A percentile compares a stretch with the other conserved stretches of the same genome.
These are phyloP conservation scores for Forbesichthys agassizii DNA, from an alignment of 2,113 vertebrate species.

Conservation along the genomic window DNA sequence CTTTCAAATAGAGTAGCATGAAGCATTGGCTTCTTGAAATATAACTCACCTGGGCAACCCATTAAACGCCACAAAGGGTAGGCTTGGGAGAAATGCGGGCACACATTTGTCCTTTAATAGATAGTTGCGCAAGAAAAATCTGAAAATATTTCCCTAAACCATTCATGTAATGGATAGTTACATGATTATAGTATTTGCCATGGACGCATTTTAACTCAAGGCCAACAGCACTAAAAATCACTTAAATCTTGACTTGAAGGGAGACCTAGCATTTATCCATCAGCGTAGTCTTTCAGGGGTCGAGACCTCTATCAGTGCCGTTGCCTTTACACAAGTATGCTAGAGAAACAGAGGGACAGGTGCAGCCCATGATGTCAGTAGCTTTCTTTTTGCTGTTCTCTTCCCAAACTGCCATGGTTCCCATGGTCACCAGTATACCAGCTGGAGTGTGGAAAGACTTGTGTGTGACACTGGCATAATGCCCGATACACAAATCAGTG, in stretches of 20 bases:
- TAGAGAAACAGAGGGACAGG: slow-evolving; percentile 67
- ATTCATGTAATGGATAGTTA: slow-evolving; percentile 50
- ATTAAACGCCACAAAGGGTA: slow-evolving; percentile 20
- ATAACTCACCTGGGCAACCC: slow-evolving; percentile 42
- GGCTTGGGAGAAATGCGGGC: slow-evolving; percentile 20
- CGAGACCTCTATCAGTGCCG: slow-evolving; percentile 36
- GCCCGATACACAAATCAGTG: slow-evolving; percentile 1
- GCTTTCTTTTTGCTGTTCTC: slow-evolving; percentile 34
- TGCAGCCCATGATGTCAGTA: slow-evolving; percentile 71
- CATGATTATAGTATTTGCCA: slow-evolving; percentile 45
- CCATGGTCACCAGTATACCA: slow-evolving; percentile 53
- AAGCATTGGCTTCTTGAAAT: slow-evolving; percentile 13
- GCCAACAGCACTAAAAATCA: slow-evolving; percentile 55
- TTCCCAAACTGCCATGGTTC: slow-evolving; percentile 45
- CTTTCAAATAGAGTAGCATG: slow-evolving; percentile 6
- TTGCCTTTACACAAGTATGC: neutral
- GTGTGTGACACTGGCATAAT: neutral
- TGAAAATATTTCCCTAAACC: slow-evolving; percentile 40
- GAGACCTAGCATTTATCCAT: slow-evolving; percentile 61
- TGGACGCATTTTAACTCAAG: slow-evolving; percentile 54
- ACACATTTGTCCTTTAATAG: slow-evolving; percentile 34
- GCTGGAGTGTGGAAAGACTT: slow-evolving; percentile 41
- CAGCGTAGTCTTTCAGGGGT: slow-evolving; percentile 66
- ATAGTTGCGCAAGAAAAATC: slow-evolving; percentile 28
- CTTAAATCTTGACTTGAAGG: slow-evolving; percentile 50